Percentiles rank a stretch among this genome's conserved stretches.
Evolutionary conservation across 2,797 vertebrate genomes (phyloP).

Genomic region (Lacerta bilineata): DNA sequence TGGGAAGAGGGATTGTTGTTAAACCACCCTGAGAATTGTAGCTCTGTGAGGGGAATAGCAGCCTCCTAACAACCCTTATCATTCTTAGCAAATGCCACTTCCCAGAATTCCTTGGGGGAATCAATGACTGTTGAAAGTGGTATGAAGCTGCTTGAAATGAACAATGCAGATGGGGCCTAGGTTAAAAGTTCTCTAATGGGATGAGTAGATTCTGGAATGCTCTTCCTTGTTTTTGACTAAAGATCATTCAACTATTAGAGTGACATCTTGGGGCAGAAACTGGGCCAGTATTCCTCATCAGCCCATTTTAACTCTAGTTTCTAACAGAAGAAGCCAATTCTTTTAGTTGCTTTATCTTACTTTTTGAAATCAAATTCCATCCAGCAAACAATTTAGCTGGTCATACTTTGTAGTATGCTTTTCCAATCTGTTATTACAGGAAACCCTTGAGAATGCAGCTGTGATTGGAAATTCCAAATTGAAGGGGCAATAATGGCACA

Average conservation of each 20-base stretch:
- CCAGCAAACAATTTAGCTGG: slow-evolving; percentile 39
- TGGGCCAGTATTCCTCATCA: not conserved
- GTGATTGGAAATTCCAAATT: slow-evolving; percentile 34
- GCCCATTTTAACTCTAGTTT: not conserved
- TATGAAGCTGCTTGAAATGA: no score
- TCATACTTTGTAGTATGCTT: not conserved
- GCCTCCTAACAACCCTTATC: no score
- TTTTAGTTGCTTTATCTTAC: slow-evolving; percentile 67
- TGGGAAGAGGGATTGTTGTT: no score
- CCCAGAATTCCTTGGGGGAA: no score
- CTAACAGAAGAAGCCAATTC: slow-evolving; percentile 29
- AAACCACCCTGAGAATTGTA: no score
- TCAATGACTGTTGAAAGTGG: no score
- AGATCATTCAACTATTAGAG: not conserved
- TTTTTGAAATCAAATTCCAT: slow-evolving; percentile 69
- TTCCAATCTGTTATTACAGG: slow-evolving; percentile 30
- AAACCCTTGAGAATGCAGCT: slow-evolving; percentile 9
- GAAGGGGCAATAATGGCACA: slow-evolving; percentile 34
- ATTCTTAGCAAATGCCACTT: no score
- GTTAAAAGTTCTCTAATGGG: slow-evolving; percentile 10
- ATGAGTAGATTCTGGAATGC: not conserved
- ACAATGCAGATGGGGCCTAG: no score
- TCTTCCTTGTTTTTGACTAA: not conserved
- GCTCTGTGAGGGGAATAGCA: no score
- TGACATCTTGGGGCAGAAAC: not conserved